phyloP scores from a whole-genome alignment of 1,140 invertebrate species.

The Drosophila sproati region DNA sequence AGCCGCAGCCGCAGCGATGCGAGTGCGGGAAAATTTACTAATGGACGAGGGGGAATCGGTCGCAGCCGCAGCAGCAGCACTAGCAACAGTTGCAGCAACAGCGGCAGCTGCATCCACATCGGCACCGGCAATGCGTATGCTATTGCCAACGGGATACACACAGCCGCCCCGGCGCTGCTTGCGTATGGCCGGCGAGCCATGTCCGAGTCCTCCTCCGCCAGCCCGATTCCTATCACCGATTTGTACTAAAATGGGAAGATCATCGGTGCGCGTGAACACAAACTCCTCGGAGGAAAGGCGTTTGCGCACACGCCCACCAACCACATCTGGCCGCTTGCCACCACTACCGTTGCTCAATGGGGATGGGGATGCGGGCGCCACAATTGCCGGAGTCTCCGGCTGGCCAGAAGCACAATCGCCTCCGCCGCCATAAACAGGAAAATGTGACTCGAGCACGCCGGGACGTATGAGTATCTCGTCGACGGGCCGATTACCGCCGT shows the following conservation, averaged over 20 bases:
- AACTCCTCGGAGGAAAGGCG: constrained; percentile 81
- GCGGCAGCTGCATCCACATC: constrained; percentile 55
- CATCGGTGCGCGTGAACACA: constrained; percentile 72
- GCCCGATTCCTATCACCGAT: constrained; percentile 49
- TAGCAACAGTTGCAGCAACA: background rate
- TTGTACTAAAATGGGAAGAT: constrained; percentile 75
- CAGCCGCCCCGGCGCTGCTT: constrained; percentile 61
- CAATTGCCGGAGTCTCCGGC: constrained; percentile 53
- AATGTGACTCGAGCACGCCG: constrained; percentile 82
- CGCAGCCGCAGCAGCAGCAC: background rate
- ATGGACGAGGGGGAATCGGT: constrained; percentile 65
- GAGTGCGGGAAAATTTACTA: constrained; percentile 72
- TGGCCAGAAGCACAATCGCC: constrained; percentile 16
- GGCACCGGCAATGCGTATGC: constrained; percentile 40
- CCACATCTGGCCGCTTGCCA: constrained; percentile 58
- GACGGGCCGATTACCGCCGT: constrained; percentile 47
- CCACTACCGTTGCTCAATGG: constrained; percentile 46
- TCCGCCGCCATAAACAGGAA: constrained; percentile 56
- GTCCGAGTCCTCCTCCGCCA: background rate
- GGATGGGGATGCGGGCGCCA: constrained; percentile 67
- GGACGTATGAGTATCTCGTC: constrained; percentile 66
- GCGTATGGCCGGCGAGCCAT: constrained; percentile 51
- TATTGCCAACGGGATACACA: constrained; percentile 70
- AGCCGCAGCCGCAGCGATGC: constrained; percentile 48
- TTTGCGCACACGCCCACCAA: constrained; percentile 71